Percentiles rank a stretch among this genome's conserved stretches.
Conservation (phyloP, 2,797 vertebrate genomes). For the Austrolebias charrua region DNA sequence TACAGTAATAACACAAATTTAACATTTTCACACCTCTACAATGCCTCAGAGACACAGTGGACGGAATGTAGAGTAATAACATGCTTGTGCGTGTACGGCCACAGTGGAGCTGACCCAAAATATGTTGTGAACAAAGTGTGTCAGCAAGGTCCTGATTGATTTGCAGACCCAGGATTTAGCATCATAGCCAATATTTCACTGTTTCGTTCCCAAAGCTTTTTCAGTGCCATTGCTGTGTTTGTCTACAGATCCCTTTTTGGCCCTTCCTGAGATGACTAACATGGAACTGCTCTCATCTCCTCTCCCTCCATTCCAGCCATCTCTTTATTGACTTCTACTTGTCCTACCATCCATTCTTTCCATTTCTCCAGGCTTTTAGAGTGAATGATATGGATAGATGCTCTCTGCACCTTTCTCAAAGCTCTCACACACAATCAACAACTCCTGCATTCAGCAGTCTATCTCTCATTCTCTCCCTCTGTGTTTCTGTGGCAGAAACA, state of each 20-base stretch:
- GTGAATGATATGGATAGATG: constrained; percentile 78
- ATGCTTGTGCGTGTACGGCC: constrained; percentile 20
- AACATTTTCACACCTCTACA: not conserved
- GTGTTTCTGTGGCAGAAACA: constrained; percentile 1
- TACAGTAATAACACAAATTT: not conserved
- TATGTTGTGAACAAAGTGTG: not conserved
- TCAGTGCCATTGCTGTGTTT: constrained; percentile 26
- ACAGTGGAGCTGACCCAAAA: constrained; percentile 1
- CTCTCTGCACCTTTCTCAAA: constrained; percentile 73
- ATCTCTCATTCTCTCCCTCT: constrained; percentile 52
- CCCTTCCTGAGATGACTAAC: constrained; percentile 48
- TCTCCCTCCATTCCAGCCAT: constrained; percentile 61
- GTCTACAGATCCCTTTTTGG: not conserved
- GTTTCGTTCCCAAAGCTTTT: constrained; percentile 40
- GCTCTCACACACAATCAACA: constrained; percentile 76
- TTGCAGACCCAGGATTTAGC: not conserved
- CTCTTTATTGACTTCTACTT: constrained; percentile 77
- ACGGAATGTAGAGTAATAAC: not conserved
- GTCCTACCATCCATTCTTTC: constrained; percentile 74
- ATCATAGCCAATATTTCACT: not conserved
- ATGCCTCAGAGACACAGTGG: not conserved
- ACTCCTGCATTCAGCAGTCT: constrained; percentile 64
- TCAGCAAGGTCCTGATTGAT: not conserved
- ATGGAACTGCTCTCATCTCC: constrained; percentile 61
- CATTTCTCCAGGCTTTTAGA: constrained; percentile 75